Conservation (phyloP, 2,113 vertebrate genomes). For the Thunnus thynnus region DNA sequence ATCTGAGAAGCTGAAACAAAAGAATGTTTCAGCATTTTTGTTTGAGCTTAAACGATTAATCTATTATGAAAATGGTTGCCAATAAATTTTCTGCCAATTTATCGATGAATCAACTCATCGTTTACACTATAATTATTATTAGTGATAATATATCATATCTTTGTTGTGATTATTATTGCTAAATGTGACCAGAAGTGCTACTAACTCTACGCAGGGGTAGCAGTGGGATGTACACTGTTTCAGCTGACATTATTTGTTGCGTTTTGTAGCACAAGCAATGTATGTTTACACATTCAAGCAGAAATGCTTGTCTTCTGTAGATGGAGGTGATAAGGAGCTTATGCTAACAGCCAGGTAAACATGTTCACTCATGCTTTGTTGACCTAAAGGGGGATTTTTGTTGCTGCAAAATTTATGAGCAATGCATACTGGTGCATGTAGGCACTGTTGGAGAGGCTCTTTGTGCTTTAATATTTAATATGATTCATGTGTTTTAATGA, state of each 20-base stretch:
- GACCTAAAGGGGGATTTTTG: neutral
- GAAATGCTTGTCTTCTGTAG: conserved; percentile 32
- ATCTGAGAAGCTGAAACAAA: too few relatives aligned
- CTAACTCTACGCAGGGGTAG: neutral
- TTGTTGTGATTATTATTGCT: neutral
- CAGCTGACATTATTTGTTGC: conserved; percentile 5
- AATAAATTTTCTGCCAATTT: too few relatives aligned
- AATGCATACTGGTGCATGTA: neutral
- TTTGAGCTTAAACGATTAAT: too few relatives aligned
- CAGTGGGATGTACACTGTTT: neutral
- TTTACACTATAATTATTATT: neutral
- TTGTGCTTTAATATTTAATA: neutral
- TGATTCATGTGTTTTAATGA: neutral
- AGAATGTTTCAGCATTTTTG: too few relatives aligned
- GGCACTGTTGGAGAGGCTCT: neutral
- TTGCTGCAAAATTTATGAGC: conserved; percentile 13
- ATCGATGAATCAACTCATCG: neutral
- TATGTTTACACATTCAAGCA: conserved; percentile 34
- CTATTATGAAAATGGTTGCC: too few relatives aligned
- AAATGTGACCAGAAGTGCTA: neutral
- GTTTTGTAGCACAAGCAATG: conserved; percentile 2
- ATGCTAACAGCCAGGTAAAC: conserved; percentile 47
- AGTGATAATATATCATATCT: neutral
- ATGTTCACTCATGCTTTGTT: conserved; percentile 7
- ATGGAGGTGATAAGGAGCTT: conserved; percentile 44